Base-by-base conservation (phyloP, 35 echinoderm and acorn worm genomes). In the Diadema setosum region DNA sequence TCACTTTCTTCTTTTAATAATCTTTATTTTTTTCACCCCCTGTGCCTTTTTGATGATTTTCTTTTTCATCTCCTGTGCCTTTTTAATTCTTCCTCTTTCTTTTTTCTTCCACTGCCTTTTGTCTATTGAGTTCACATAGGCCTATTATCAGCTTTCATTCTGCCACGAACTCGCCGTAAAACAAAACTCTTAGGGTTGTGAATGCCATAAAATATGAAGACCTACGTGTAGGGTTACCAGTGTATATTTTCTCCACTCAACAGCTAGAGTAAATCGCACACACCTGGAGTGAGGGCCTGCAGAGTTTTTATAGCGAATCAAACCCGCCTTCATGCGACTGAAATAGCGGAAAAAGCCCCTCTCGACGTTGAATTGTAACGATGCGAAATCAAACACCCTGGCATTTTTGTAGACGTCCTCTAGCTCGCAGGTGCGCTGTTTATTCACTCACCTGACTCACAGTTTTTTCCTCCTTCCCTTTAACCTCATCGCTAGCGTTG, bases 221-320 rank as follows among this genome's bases (percentile, higher is more conserved):
- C n/a, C n/a, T n/a, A n/a, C 37, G 63, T 33, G 63, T 44, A 44
- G 35, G 21, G 40, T 78, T 78, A 78, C 67, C 67, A 73, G 39
- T 73, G 30, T 73, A 73, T 35, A 73, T 73, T 73, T 39, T 73
- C 26, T 39, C 27, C 73, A 21, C 44, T 78, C 33, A 78, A 78
- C 73, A 78, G 34, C 63, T 67, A 12, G 12, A 34, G 30, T 67
- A 67, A 26, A 14, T 33, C 33, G 34, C 24, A 5, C n/a, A 78
- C 73, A 78, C 73, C 73, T 78, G 73, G 40, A 41, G 73, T 42
- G 44, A 78, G 24, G 17, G 24, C 73, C 35, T 78, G 40, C 40
- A 35, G 73, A 78, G 73, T 78, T 78, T 78, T 44, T 42, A 78
- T 44, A 78, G 73, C 63, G 73, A 78, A 78, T 44, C 73, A 78